phyloP scores from a whole-genome alignment of 2,113 vertebrate genomes.

The Ictidomys tridecemlineatus region DNA sequence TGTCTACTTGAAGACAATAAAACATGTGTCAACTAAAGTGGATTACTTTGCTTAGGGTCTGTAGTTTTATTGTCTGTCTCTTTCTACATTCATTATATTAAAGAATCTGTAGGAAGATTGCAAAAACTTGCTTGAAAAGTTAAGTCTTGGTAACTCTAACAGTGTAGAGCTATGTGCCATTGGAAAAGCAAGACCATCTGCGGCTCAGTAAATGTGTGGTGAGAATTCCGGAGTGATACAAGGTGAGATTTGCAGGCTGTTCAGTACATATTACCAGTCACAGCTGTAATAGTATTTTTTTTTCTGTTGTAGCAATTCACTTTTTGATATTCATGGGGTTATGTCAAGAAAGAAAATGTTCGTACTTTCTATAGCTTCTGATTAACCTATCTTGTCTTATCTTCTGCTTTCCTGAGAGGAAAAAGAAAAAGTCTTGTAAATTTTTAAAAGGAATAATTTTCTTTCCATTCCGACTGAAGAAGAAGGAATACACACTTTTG shows the following conservation, averaged over 20 bases:
- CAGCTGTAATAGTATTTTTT: conserved; percentile 61
- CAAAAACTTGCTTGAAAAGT: conserved; percentile 61
- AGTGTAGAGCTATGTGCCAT: conserved; percentile 60
- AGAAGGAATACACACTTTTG: conserved; percentile 20
- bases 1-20: background rate
- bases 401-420: background rate
- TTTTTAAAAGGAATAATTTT: background rate
- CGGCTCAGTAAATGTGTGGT: conserved; percentile 48
- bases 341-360: conserved; percentile 63
- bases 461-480: background rate
- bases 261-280: conserved; percentile 55
- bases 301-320: conserved; percentile 58
- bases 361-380: conserved; percentile 52
- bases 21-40: background rate
- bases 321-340: conserved; percentile 64
- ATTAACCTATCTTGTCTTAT: conserved; percentile 51
- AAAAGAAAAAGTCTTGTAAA: background rate
- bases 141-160: conserved; percentile 48
- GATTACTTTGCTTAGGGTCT: background rate
- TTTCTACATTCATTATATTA: conserved; percentile 22
- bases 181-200: conserved; percentile 23
- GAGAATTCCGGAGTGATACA: conserved; percentile 65
- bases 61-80: background rate
- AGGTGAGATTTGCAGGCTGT: conserved; percentile 64
- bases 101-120: background rate